Conservation (phyloP, 2,797 vertebrate species). For the Lycodopsis pacificus region DNA sequence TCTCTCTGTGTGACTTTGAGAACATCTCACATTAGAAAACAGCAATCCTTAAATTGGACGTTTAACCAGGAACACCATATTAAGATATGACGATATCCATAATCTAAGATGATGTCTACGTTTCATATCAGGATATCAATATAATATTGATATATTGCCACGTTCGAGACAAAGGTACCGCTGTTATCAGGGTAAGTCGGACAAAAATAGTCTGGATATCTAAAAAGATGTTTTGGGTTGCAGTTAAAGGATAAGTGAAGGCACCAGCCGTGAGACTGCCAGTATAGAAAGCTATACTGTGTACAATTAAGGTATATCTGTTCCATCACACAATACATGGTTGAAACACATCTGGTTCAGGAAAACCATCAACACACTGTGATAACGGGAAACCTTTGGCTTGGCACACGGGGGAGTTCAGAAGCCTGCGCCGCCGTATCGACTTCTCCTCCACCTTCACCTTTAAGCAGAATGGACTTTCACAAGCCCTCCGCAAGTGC, state of each 20-base stretch:
- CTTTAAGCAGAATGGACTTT: conserved; percentile 59
- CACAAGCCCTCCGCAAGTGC: conserved; percentile 65
- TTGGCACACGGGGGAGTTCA: conserved; percentile 54
- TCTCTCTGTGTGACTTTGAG: background rate
- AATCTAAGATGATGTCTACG: background rate
- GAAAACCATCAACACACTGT: conserved; percentile 1
- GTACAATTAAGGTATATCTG: background rate
- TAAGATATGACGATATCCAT: background rate
- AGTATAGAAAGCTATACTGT: background rate
- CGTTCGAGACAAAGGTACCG: background rate
- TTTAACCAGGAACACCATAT: background rate
- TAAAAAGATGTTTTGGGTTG: background rate
- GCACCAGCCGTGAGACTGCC: background rate
- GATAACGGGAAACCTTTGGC: conserved; percentile 45
- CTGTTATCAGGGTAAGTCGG: background rate
- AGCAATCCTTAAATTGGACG: too few species aligned
- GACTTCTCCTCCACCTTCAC: conserved; percentile 64
- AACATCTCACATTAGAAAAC: background rate
- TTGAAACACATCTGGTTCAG: conserved; percentile 14
- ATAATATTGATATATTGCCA: background rate
- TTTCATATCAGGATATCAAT: background rate
- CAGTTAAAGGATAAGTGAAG: background rate
- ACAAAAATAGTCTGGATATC: background rate
- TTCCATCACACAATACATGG: conserved; percentile 8
- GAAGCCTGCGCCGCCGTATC: conserved; percentile 48